Evolutionary conservation across 2,888 invertebrate species (phyloP).

Genomic region (Spatulosminthurus flaviceps): DNA sequence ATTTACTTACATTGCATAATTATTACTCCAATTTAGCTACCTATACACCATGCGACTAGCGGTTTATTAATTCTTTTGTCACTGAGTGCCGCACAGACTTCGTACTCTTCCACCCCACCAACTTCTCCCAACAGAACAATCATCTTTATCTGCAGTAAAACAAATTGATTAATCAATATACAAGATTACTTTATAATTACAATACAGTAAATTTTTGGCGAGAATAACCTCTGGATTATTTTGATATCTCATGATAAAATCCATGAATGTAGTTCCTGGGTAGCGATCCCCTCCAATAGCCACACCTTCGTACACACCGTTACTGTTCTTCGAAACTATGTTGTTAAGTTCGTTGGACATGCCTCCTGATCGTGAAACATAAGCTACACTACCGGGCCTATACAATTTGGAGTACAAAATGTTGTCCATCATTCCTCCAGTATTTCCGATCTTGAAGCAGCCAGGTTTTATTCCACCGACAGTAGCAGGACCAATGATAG

Average conservation of each 20-base stretch:
- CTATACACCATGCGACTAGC: conserved; percentile 98
- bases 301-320: conserved; percentile 97
- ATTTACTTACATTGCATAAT: no score
- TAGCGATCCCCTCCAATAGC: conserved; percentile 98
- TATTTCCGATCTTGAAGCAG: conserved; percentile 99
- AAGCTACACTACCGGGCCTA: conserved; percentile 96
- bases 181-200: no score
- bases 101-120: conserved; percentile 98
- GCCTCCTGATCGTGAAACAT: conserved; percentile 97
- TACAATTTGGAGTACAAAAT: conserved; percentile 97
- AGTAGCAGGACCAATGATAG: conserved; percentile 92
- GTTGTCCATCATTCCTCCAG: conserved; percentile 99
- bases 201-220: no score
- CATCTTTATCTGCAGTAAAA: conserved; percentile 87
- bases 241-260: conserved; percentile 88
- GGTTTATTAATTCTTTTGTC: conserved; percentile 87
- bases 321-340: conserved; percentile 93
- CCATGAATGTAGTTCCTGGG: conserved; percentile 98
- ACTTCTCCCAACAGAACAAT: conserved; percentile 96
- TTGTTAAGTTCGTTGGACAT: conserved; percentile 99
- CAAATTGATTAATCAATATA: no score
- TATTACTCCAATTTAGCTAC: no score
- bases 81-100: conserved; percentile 88
- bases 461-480: conserved; percentile 99
- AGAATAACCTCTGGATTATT: conserved; percentile 71